These are phyloP conservation scores for Clavelina lepadiformis DNA, from an alignment of 23 tunicate species.

Conservation along the genomic window DNA sequence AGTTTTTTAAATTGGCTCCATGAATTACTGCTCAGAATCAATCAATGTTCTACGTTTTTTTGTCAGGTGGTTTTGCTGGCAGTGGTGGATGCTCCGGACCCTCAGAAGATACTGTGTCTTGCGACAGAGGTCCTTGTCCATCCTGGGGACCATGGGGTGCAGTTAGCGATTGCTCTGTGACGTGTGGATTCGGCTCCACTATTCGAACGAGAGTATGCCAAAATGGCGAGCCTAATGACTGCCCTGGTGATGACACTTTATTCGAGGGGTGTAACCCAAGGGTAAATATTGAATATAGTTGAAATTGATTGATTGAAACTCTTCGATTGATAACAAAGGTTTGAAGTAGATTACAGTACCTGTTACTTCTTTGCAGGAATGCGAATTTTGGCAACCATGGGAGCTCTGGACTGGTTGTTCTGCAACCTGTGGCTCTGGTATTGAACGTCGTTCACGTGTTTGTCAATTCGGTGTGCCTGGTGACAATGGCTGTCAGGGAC, in stretches of 20 bases:
- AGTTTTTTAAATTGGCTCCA: too few species aligned
- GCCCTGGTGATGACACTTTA: slow-evolving; percentile 2
- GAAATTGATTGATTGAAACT: too few species aligned
- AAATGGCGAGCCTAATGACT: slow-evolving; percentile 23
- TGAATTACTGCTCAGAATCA: too few species aligned
- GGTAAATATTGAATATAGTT: neutral
- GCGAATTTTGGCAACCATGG: slow-evolving; percentile 54
- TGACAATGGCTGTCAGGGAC: slow-evolving; percentile 36
- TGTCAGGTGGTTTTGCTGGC: slow-evolving; percentile 39
- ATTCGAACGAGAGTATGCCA: slow-evolving; percentile 45
- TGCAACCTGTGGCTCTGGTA: slow-evolving; percentile 42
- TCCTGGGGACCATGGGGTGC: slow-evolving; percentile 42
- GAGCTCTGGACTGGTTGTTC: slow-evolving; percentile 56
- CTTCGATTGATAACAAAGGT: too few species aligned
- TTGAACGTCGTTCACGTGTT: slow-evolving; percentile 14
- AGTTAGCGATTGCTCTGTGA: slow-evolving; percentile 16
- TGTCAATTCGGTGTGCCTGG: slow-evolving; percentile 62
- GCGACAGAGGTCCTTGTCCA: slow-evolving; percentile 29
- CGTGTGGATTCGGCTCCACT: slow-evolving; percentile 56
- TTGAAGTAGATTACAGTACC: neutral
- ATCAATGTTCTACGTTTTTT: too few species aligned
- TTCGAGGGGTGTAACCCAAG: slow-evolving; percentile 3
- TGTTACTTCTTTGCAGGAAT: slow-evolving; percentile 11
- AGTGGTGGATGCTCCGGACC: slow-evolving; percentile 33
- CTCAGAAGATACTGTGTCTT: slow-evolving; percentile 8